Percentiles rank a stretch among this genome's conserved stretches.
These are phyloP conservation scores for Gallinago solitaria DNA, from an alignment of 2,797 vertebrate species.

Conservation along the genomic window DNA sequence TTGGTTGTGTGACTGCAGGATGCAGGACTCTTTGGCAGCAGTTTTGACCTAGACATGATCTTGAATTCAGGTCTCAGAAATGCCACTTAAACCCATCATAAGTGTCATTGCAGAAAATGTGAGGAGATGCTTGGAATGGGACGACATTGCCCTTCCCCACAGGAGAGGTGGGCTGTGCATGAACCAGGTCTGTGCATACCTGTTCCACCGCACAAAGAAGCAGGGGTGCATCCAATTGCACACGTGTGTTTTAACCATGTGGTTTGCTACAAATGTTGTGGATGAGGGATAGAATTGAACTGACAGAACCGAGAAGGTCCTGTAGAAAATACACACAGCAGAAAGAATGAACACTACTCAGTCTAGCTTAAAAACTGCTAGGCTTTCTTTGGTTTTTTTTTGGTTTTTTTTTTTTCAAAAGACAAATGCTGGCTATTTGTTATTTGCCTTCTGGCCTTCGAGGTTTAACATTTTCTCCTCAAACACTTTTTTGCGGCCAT, in stretches of 20 bases:
- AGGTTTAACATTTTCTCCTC: conserved; percentile 3
- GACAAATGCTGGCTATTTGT: conserved; percentile 3
- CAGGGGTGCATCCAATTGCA: neutral
- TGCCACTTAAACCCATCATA: neutral
- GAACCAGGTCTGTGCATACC: neutral
- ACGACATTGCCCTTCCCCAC: neutral
- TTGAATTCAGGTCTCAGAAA: neutral
- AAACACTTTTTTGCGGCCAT: neutral
- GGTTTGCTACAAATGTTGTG: neutral
- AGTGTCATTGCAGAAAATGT: neutral
- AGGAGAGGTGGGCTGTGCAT: neutral
- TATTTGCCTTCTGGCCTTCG: conserved; percentile 21
- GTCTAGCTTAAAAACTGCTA: conserved; percentile 5
- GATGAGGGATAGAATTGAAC: neutral
- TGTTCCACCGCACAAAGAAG: neutral
- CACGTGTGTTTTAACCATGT: neutral
- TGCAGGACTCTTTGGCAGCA: neutral
- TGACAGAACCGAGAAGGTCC: neutral
- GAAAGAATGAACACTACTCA: neutral
- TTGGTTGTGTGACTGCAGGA: neutral
- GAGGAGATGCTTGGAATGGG: neutral
- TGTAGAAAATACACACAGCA: neutral
- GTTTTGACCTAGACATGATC: neutral
- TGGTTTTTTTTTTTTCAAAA: conserved; percentile 50
- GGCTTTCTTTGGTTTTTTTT: conserved; percentile 27